Percentiles rank a stretch among this genome's conserved stretches.
Conservation (phyloP, 2,797 vertebrate genomes). For the Poecilia picta region DNA sequence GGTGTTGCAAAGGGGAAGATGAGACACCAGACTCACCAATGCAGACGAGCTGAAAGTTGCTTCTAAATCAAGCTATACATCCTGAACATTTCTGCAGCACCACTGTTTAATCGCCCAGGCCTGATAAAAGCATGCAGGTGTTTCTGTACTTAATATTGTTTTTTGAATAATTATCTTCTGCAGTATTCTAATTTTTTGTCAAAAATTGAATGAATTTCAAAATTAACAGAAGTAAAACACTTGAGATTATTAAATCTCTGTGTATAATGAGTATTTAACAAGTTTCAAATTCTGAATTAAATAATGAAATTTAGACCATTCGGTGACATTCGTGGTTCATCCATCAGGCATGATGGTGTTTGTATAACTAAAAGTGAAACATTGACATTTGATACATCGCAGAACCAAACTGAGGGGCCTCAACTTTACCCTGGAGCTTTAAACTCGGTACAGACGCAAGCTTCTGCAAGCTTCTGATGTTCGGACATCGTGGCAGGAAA, state of each 20-base stretch:
- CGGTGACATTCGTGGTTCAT: not conserved
- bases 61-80: not conserved
- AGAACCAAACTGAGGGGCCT: not conserved
- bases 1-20: not conserved
- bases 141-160: not conserved
- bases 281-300: not conserved
- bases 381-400: not conserved
- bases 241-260: not conserved
- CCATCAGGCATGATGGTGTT: not conserved
- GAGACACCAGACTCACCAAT: not conserved
- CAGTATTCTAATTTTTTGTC: not conserved
- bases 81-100: not conserved
- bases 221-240: not conserved
- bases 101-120: not conserved
- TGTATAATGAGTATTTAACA: not conserved
- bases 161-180: not conserved
- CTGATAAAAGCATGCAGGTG: not conserved
- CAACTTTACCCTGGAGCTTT: not conserved
- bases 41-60: not conserved
- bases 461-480: not conserved
- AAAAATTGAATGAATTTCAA: not conserved
- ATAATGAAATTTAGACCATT: not conserved
- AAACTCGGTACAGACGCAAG: not conserved
- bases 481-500: not conserved
- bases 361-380: not conserved